Evolutionary conservation across 2,113 vertebrate species (phyloP).

Genomic region (Neotoma lepida): DNA sequence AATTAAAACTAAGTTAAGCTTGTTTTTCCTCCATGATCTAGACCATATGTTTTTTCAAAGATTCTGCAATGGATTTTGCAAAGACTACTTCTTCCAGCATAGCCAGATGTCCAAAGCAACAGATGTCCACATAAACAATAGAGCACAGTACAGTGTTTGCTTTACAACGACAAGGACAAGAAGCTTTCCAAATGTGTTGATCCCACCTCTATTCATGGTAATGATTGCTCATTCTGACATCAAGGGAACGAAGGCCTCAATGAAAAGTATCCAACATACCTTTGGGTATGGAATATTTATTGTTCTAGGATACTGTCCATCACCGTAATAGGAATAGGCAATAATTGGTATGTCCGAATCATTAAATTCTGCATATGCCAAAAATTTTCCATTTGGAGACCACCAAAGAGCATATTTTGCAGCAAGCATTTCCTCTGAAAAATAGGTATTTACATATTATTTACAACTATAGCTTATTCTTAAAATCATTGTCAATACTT

Average conservation of each 20-base stretch:
- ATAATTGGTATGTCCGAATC: slow-evolving; percentile 93
- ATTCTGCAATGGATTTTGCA: slow-evolving; percentile 74
- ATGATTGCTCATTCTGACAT: slow-evolving; percentile 70
- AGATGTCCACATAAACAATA: slow-evolving; percentile 80
- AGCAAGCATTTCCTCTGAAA: slow-evolving; percentile 96
- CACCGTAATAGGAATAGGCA: slow-evolving; percentile 93
- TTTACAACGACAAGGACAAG: slow-evolving; percentile 71
- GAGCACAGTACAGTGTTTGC: slow-evolving; percentile 73
- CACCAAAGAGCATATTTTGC: slow-evolving; percentile 95
- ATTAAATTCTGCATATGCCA: slow-evolving; percentile 95
- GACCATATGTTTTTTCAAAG: slow-evolving; percentile 82
- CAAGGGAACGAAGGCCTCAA: slow-evolving; percentile 56
- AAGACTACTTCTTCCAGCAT: slow-evolving; percentile 76
- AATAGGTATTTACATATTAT: slow-evolving; percentile 55
- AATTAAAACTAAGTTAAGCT: slow-evolving; percentile 80
- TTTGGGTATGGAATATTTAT: slow-evolving; percentile 95
- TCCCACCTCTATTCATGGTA: slow-evolving; percentile 72
- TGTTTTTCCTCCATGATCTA: slow-evolving; percentile 80
- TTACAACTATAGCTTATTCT: slow-evolving; percentile 18
- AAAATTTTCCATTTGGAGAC: slow-evolving; percentile 91
- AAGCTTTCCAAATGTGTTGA: slow-evolving; percentile 69
- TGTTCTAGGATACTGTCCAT: slow-evolving; percentile 94
- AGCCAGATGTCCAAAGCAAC: slow-evolving; percentile 81
- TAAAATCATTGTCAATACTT: slow-evolving; percentile 33
- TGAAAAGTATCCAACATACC: slow-evolving; percentile 85